A percentile compares a stretch with the other conserved stretches of the same genome.
Conservation (phyloP, 2,888 invertebrate species). For the Eurytoma adleriae region DNA sequence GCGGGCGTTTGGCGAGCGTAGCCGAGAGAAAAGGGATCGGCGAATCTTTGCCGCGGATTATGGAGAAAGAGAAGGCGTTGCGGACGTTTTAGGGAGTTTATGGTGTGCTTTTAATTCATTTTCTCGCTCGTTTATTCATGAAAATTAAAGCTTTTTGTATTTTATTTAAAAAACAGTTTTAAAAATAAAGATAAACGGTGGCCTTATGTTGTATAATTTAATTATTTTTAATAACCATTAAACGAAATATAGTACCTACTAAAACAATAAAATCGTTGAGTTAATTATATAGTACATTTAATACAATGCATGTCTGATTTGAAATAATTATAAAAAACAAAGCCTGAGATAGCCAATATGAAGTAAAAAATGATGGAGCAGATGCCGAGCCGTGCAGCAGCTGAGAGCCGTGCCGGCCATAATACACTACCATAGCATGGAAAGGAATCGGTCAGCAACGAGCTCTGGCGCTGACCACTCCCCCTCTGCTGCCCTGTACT, state of each 20-base stretch:
- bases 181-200: too few species aligned
- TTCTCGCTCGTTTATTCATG: not conserved
- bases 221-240: too few species aligned
- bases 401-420: constrained; percentile 68
- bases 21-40: not conserved
- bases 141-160: not conserved
- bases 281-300: too few species aligned
- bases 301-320: too few species aligned
- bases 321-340: not conserved
- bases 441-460: constrained; percentile 73
- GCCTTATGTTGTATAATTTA: too few species aligned
- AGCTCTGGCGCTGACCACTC: constrained; percentile 72
- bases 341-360: too few species aligned
- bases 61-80: not conserved
- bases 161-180: not conserved
- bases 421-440: constrained; percentile 72
- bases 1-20: constrained; percentile 1
- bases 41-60: constrained; percentile 22
- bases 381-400: constrained; percentile 2
- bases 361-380: not conserved
- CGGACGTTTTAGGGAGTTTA: not conserved
- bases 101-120: not conserved
- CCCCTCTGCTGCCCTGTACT: constrained; percentile 69
- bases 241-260: too few species aligned
- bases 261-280: too few species aligned